Conservation (phyloP, 2,888 invertebrate genomes). For the Drosophila tripunctata region DNA sequence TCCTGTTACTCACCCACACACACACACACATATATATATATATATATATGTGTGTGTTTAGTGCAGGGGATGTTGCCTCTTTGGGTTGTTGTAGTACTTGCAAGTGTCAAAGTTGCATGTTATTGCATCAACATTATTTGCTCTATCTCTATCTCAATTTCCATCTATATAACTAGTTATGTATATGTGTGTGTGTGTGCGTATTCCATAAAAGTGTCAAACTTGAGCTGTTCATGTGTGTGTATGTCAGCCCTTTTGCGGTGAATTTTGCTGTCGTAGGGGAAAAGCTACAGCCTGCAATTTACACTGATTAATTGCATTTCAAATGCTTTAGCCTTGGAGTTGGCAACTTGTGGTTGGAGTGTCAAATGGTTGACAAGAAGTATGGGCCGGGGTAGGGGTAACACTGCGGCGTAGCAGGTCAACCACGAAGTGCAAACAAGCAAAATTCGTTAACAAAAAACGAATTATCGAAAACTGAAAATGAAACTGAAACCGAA, state of each 20-base stretch:
- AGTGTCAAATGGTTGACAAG: neutral
- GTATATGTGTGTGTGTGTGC: neutral
- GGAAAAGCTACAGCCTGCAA: constrained; percentile 43
- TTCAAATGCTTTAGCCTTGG: constrained; percentile 62
- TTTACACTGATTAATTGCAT: constrained; percentile 75
- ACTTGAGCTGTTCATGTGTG: constrained; percentile 19
- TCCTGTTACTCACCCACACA: constrained; percentile 35
- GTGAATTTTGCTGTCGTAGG: constrained; percentile 47
- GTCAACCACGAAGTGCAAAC: constrained; percentile 50
- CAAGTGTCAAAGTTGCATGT: constrained; percentile 75
- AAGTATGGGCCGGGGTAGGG: neutral
- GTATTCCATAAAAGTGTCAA: constrained; percentile 48
- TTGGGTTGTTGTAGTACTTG: constrained; percentile 29
- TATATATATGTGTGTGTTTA: neutral
- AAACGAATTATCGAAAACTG: constrained; percentile 43
- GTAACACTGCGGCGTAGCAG: constrained; percentile 22
- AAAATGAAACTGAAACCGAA: constrained; percentile 8
- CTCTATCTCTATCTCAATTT: constrained; percentile 14
- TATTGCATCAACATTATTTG: constrained; percentile 74
- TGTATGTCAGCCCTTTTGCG: constrained; percentile 32
- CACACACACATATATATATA: constrained; percentile 9
- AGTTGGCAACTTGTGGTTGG: constrained; percentile 20
- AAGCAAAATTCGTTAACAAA: constrained; percentile 69
- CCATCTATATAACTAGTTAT: neutral
- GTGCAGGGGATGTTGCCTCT: neutral